These are phyloP conservation scores for Poecilia velifera DNA, from an alignment of 2,797 vertebrate genomes.

Conservation along the genomic window DNA sequence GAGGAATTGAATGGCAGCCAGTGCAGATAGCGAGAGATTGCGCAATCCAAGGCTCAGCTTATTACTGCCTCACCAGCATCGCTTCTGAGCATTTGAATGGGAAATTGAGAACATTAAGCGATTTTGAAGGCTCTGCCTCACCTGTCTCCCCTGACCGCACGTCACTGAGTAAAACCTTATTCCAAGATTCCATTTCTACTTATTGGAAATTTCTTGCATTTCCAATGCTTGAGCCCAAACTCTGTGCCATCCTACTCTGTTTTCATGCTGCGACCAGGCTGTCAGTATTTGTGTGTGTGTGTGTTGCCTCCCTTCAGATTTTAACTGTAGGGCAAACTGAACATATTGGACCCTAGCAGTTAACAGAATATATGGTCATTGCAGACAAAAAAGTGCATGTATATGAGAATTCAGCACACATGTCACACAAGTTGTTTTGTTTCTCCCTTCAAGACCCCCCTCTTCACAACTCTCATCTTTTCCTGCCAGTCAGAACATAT, in stretches of 20 bases:
- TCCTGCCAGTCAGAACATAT: slow-evolving; percentile 65
- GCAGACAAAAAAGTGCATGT: slow-evolving; percentile 3
- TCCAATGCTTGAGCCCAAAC: not conserved
- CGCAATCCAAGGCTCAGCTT: too few species aligned
- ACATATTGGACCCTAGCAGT: slow-evolving; percentile 41
- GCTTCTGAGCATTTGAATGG: too few species aligned
- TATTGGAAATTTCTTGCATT: not conserved
- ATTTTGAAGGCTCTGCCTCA: too few species aligned
- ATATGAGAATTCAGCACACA: slow-evolving; percentile 18
- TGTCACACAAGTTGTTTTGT: slow-evolving; percentile 7
- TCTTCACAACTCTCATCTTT: slow-evolving; percentile 36
- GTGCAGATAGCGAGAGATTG: too few species aligned
- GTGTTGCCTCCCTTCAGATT: not conserved
- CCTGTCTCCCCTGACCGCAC: too few species aligned
- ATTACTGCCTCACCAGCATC: too few species aligned
- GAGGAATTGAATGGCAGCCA: too few species aligned
- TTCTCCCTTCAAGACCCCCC: slow-evolving; percentile 8
- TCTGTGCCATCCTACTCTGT: not conserved
- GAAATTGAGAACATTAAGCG: too few species aligned
- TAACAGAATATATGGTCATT: slow-evolving; percentile 15
- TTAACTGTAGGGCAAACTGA: slow-evolving; percentile 13
- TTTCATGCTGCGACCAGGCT: not conserved
- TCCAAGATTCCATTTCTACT: not conserved
- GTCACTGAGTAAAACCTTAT: not conserved
- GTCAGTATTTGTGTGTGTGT: slow-evolving; percentile 2